These are phyloP conservation scores for Osmoderma eremita DNA, from an alignment of 2,888 invertebrate species.

Conservation along the genomic window DNA sequence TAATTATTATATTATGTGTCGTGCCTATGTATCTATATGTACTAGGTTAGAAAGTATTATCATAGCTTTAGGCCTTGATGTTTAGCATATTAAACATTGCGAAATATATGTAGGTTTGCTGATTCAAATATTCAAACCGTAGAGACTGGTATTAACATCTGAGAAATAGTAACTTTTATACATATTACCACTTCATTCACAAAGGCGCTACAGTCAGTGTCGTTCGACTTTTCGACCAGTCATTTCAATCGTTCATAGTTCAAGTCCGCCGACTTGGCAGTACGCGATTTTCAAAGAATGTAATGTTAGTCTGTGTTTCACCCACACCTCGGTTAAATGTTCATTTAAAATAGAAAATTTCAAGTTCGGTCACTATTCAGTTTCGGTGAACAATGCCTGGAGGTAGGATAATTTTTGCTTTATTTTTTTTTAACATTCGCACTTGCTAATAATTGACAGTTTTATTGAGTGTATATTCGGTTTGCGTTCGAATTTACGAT, in stretches of 20 bases:
- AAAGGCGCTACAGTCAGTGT: slow-evolving; percentile 25
- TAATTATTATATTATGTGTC: too few species aligned
- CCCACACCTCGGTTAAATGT: slow-evolving; percentile 33
- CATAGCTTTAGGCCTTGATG: not conserved
- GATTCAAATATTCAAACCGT: slow-evolving; percentile 4
- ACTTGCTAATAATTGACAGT: slow-evolving; percentile 1
- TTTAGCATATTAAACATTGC: slow-evolving; percentile 7
- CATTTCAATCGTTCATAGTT: slow-evolving; percentile 41
- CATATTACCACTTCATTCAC: slow-evolving; percentile 23
- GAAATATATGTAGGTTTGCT: slow-evolving; percentile 8
- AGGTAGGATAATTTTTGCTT: slow-evolving; percentile 24
- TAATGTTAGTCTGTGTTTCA: slow-evolving; percentile 38
- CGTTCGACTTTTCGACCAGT: slow-evolving; percentile 41
- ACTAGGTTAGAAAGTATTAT: slow-evolving; percentile 9
- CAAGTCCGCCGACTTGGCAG: slow-evolving; percentile 37
- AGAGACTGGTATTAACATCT: slow-evolving; percentile 5
- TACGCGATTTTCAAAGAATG: slow-evolving; percentile 37
- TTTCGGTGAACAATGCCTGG: slow-evolving; percentile 33
- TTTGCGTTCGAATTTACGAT: slow-evolving; percentile 7
- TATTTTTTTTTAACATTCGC: not conserved
- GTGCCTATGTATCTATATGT: slow-evolving; percentile 2
- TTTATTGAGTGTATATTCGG: slow-evolving; percentile 5
- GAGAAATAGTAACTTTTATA: slow-evolving; percentile 6
- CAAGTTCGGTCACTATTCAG: slow-evolving; percentile 15
- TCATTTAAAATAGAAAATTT: slow-evolving; percentile 33